Conservation (phyloP, 2,888 invertebrate genomes). For the Hyles lineata region DNA sequence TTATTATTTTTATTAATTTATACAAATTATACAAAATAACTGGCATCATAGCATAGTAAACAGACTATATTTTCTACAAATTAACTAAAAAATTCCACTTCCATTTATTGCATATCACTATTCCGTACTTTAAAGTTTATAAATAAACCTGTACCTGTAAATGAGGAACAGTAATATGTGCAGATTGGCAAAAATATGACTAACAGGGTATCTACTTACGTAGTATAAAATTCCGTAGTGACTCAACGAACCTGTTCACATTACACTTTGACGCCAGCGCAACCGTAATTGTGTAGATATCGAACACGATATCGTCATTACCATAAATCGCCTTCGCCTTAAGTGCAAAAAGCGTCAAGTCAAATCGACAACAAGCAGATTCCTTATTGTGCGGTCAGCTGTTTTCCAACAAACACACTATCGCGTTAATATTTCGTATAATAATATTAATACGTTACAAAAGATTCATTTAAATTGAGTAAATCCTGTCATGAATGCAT, state of each 20-base stretch:
- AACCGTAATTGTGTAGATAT: conserved; percentile 25
- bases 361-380: conserved; percentile 56
- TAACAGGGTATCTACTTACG: conserved; percentile 12
- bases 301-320: conserved; percentile 27
- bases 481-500: conserved; percentile 54
- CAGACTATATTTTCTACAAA: not conserved
- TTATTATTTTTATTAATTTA: not conserved
- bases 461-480: conserved; percentile 38
- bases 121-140: not conserved
- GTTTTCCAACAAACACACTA: conserved; percentile 59
- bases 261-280: conserved; percentile 26
- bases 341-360: conserved; percentile 66
- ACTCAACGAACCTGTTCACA: conserved; percentile 24
- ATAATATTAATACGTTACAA: conserved; percentile 36
- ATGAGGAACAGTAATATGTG: conserved; percentile 10
- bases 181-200: not conserved
- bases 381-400: conserved; percentile 63
- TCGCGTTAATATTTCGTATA: conserved; percentile 36
- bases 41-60: no score
- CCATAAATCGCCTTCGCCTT: conserved; percentile 52
- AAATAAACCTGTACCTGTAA: not conserved
- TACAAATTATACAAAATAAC: no score
- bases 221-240: conserved; percentile 22
- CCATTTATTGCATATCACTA: no score
- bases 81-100: not conserved